A percentile compares a stretch with the other conserved stretches of the same genome.
Conservation (phyloP, 1,140 invertebrate species). For the Samia ricini region DNA sequence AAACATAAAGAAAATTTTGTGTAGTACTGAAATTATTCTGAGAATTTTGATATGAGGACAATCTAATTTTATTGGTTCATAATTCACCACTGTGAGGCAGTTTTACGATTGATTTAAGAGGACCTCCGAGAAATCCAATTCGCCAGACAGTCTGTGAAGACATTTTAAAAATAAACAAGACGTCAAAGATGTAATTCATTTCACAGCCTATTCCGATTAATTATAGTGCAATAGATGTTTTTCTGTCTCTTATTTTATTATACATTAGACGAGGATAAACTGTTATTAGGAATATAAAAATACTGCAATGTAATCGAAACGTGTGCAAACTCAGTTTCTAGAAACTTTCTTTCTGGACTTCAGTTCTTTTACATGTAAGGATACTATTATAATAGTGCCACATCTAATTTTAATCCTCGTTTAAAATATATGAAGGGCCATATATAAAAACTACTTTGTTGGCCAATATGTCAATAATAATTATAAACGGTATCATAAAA, state of each 20-base stretch:
- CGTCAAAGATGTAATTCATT: conserved; percentile 23
- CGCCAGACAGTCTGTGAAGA: conserved; percentile 28
- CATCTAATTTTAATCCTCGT: too few relatives aligned
- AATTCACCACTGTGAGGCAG: conserved; percentile 2
- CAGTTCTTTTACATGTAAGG: too few relatives aligned
- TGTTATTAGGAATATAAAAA: neutral
- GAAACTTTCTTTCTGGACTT: conserved; percentile 1
- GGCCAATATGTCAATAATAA: too few relatives aligned
- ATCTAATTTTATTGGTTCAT: conserved; percentile 16
- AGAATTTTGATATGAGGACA: conserved; percentile 10
- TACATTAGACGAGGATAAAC: neutral
- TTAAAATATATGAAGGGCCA: too few relatives aligned
- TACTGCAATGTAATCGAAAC: neutral
- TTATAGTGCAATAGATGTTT: neutral
- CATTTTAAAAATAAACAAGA: conserved; percentile 28
- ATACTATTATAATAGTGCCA: too few relatives aligned
- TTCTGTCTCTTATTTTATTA: neutral
- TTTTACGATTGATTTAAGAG: conserved; percentile 14
- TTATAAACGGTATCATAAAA: too few relatives aligned
- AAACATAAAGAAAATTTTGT: neutral
- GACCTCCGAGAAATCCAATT: conserved; percentile 11
- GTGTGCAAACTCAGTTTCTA: conserved; percentile 2
- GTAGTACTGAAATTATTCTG: neutral
- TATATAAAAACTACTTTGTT: too few relatives aligned
- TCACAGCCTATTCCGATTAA: conserved; percentile 6